Evolutionary conservation across 2,888 invertebrate species (phyloP), one percentile per base, ranked within the genome.

Genomic region (Hyposoter dolosus): DNA sequence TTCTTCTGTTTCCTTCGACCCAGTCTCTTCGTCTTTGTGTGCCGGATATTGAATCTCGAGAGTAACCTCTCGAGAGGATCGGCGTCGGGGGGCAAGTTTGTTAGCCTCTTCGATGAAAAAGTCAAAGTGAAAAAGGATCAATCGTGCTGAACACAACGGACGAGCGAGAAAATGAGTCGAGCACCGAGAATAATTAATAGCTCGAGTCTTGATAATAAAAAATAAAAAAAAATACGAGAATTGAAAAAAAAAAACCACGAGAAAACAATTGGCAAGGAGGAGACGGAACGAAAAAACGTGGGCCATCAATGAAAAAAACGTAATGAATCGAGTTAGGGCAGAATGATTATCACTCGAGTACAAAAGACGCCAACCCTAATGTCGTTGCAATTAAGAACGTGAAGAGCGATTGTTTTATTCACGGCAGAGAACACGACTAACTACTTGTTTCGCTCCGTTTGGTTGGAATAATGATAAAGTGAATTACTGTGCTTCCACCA

Each of bases 21-120:
- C 66, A 65, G 74, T 19, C 75, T 23, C 74, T 45, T 63, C 43
- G 66, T 28, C 74, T 45, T 63, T 43, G 74, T 28, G 56, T 35
- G 68, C 56, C 68, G 68, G 76, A 82, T 65, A 76, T 82, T 77
- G 71, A 71, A 82, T 82, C 82, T 60, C 45, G 60, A 60, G 68
- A 66, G 65, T 50, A 66, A 65, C 56, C 66, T 77, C 66, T 77
- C 40, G 77, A 68, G 82, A 76, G 75, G 40, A 68, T 56, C 68
- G 28, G 47, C 60, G 75, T 60, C 35, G 19, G 71, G 19, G 71
- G 28, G 63, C 40, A 53, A 53, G 82, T 76, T 82, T 76, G 75
- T 76, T 69, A 68, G 75, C 56, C n/a, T n/a, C 23, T 32, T 68
- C 35, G 40, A 60, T 19, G 47, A 69, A 69, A 60, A 56, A 60